phyloP scores from a whole-genome alignment of 2,797 vertebrate species.

The Propithecus perrieri region DNA sequence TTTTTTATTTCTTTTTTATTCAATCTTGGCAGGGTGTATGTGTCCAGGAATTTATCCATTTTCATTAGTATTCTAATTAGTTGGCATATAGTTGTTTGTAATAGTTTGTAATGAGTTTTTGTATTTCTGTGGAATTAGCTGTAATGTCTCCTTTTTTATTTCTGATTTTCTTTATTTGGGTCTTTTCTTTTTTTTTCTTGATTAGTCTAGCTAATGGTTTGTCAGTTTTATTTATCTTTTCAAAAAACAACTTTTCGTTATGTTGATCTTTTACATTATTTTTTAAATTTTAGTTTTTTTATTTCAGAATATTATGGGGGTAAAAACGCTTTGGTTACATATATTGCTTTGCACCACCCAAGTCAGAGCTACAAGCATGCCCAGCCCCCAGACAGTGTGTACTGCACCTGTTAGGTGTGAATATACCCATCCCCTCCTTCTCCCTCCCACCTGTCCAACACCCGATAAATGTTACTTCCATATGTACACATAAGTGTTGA shows the following conservation, averaged over 20 bases:
- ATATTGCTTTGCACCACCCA: too few relatives aligned
- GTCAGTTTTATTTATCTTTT: neutral
- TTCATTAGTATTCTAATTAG: neutral
- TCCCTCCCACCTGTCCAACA: too few relatives aligned
- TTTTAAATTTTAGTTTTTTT: neutral
- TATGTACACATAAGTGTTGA: too few relatives aligned
- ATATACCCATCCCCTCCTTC: too few relatives aligned
- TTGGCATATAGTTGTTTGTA: neutral
- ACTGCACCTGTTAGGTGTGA: too few relatives aligned
- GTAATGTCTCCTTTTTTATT: neutral
- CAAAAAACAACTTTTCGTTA: neutral
- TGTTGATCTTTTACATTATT: neutral
- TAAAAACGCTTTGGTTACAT: too few relatives aligned
- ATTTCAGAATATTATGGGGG: neutral
- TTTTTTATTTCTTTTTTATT: neutral
- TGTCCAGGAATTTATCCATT: neutral
- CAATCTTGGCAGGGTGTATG: neutral
- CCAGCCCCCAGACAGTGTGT: too few relatives aligned
- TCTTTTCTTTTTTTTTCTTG: neutral
- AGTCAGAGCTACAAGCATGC: too few relatives aligned
- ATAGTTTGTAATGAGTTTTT: neutral
- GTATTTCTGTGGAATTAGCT: neutral
- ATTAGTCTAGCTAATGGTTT: neutral
- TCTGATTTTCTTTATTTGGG: neutral
- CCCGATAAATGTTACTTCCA: too few relatives aligned